Evolutionary conservation across 1,140 invertebrate genomes (phyloP), one percentile per base, ranked within the genome.

Genomic region (Ephestia elutella): DNA sequence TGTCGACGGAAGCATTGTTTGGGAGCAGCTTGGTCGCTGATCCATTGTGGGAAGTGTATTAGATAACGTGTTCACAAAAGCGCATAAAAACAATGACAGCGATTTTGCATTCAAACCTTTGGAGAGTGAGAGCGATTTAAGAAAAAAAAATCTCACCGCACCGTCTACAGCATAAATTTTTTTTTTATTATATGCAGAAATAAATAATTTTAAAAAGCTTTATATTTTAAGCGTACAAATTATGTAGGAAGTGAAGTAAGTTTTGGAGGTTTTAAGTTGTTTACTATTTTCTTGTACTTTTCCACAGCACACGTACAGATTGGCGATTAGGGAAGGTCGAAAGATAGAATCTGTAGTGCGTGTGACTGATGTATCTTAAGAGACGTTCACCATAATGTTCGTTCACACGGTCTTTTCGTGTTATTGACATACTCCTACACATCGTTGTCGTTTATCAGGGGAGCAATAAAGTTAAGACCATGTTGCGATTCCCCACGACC

Each of bases 31-130:
- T 64, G 66, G 50, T 58, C 59, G 59, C 56, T 51, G 67, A 70
- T 70, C 73, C 65, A 80, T 81, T 79, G 78, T 85, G 70, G 56
- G 69, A 72, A 69, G 59, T 65, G 62, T 74, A 71, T 85, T 85
- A 87, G 79, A 79, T 87, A 85, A 87, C 70, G 68, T 70, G 73
- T 54, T 68, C 69, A 64, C 56, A 73, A 78, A 68, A 82, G 67
- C 77, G 71, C 60, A 56, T 57, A 74, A 59, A 75, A 63, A 82
- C 82, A 85, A 82, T 82, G 68, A 63, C 62, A 67, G 75, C 56
- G 56, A 77, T 78, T 76, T 78, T 63, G 65, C 62, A 73, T 71
- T 75, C 65, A 53, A 61, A 75, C 66, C 44, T 66, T 64, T 68
- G 57, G 75, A 82, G 67, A 86, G 78, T 77, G 80, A 81, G 72